phyloP scores from a whole-genome alignment of 2,113 vertebrate species.

The Pithys albifrons region DNA sequence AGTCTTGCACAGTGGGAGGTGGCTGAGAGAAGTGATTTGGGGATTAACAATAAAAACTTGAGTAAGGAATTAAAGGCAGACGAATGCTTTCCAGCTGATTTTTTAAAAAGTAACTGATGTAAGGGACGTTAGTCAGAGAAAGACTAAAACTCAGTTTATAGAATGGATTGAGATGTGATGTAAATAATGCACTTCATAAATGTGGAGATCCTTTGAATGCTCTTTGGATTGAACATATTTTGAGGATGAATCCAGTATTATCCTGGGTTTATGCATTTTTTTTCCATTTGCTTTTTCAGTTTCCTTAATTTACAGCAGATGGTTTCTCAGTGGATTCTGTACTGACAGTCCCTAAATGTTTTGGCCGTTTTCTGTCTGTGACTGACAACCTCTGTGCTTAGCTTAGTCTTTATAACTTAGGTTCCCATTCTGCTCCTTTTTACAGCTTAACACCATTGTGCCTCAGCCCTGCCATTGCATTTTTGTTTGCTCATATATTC shows the following conservation, averaged over 20 bases:
- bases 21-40: neutral
- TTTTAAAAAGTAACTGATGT: neutral
- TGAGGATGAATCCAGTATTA: neutral
- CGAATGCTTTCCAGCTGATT: neutral
- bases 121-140: neutral
- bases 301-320: neutral
- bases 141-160: neutral
- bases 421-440: neutral
- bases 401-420: neutral
- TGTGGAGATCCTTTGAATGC: neutral
- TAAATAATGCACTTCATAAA: neutral
- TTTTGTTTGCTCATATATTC: neutral
- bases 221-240: neutral
- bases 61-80: neutral
- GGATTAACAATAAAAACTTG: constrained; percentile 21
- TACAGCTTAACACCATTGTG: fast-evolving
- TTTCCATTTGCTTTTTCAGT: neutral
- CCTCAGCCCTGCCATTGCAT: neutral
- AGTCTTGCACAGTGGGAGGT: neutral
- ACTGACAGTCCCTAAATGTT: neutral
- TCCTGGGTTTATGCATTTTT: neutral
- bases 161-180: neutral
- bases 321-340: neutral
- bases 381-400: neutral
- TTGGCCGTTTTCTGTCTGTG: neutral